These are phyloP conservation scores for Latrodectus hesperus DNA, from an alignment of 2,888 invertebrate genomes.

Conservation along the genomic window DNA sequence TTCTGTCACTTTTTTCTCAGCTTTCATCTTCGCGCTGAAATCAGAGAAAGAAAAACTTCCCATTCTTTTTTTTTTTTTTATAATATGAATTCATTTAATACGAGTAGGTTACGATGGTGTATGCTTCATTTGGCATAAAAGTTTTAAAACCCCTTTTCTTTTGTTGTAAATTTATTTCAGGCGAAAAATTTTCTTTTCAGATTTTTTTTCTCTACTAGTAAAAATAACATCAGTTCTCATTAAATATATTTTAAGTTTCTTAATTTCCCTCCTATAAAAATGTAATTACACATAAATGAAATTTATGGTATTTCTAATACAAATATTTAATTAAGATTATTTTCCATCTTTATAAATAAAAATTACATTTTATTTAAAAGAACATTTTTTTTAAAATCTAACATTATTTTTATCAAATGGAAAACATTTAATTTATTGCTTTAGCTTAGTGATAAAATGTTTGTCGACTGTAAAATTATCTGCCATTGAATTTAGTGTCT, in stretches of 20 bases:
- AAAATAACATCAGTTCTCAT: not conserved
- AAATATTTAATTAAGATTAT: not conserved
- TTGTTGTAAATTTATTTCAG: not conserved
- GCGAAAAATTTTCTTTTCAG: not conserved
- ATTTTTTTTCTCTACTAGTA: not conserved
- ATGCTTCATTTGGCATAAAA: constrained; percentile 29
- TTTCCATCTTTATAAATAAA: not conserved
- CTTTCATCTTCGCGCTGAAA: constrained; percentile 30
- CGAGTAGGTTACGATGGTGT: constrained; percentile 21
- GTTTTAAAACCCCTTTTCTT: constrained; percentile 2
- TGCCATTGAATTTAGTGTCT: too few relatives aligned
- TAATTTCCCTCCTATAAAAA: not conserved
- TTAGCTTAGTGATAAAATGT: too few relatives aligned
- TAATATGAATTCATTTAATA: constrained; percentile 51
- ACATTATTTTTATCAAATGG: too few relatives aligned
- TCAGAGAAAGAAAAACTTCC: constrained; percentile 22
- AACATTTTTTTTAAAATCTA: too few relatives aligned
- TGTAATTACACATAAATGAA: not conserved
- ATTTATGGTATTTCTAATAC: not conserved
- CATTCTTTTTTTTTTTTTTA: constrained; percentile 12
- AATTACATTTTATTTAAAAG: too few relatives aligned
- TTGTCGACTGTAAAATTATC: too few relatives aligned
- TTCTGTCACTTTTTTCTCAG: constrained; percentile 9
- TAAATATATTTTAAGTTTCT: not conserved
- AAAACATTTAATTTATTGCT: too few relatives aligned